Evolutionary conservation across 2,113 vertebrate genomes (phyloP).

Genomic region (Hyla sarda): DNA sequence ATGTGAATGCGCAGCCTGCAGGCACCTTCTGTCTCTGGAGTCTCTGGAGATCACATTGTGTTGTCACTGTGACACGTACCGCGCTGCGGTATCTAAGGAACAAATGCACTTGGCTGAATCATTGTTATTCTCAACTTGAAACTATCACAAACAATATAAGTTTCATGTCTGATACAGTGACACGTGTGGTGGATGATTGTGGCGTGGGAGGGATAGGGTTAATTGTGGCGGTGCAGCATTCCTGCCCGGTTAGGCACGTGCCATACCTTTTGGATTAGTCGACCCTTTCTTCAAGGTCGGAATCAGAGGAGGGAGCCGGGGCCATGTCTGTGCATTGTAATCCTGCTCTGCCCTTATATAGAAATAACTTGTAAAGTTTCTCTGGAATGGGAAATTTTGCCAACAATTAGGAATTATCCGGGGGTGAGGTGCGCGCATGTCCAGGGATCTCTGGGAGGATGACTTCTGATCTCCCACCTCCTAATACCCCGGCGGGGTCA

Average conservation of each 20-base stretch:
- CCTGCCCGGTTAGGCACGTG: slow-evolving; percentile 40
- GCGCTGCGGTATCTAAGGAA: background rate
- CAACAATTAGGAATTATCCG: background rate
- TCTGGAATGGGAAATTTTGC: slow-evolving; percentile 20
- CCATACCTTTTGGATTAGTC: slow-evolving; percentile 51
- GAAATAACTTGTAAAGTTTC: slow-evolving; percentile 35
- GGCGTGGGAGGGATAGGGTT: background rate
- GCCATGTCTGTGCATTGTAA: slow-evolving; percentile 42
- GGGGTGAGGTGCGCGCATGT: slow-evolving; percentile 40
- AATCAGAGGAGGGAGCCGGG: background rate
- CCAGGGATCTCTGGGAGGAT: slow-evolving; percentile 17
- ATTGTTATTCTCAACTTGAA: slow-evolving; percentile 3
- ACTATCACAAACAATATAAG: background rate
- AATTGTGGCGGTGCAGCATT: slow-evolving; percentile 10
- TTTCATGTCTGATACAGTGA: background rate
- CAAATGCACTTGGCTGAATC: background rate
- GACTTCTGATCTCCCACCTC: slow-evolving; percentile 1
- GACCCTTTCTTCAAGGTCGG: slow-evolving; percentile 40
- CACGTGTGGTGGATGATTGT: background rate
- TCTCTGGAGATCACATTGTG: background rate
- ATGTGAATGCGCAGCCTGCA: background rate
- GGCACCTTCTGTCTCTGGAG: background rate
- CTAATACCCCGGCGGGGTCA: too few species aligned
- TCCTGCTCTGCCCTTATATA: slow-evolving; percentile 54
- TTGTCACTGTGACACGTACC: background rate